These are phyloP conservation scores for Cantharis nigra DNA, from an alignment of 2,888 invertebrate genomes.

Conservation along the genomic window DNA sequence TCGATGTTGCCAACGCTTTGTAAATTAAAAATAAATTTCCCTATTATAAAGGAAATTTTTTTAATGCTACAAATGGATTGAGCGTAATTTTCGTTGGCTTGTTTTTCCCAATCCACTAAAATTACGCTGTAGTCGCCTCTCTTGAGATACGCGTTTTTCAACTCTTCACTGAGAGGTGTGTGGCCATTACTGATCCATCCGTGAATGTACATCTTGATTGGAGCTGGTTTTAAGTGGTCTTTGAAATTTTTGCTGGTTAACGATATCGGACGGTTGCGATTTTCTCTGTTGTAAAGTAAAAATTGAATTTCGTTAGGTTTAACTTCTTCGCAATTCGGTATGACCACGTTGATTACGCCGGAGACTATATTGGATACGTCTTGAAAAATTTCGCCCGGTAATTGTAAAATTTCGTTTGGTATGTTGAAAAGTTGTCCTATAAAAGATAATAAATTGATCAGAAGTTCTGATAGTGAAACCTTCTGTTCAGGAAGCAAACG, in stretches of 20 bases:
- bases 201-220: conserved; percentile 20
- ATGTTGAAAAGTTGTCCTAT: conserved; percentile 12
- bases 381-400: conserved; percentile 5
- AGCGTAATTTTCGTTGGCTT: conserved; percentile 17
- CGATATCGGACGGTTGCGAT: neutral
- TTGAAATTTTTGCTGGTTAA: conserved; percentile 10
- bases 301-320: conserved; percentile 8
- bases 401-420: conserved; percentile 8
- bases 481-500: neutral
- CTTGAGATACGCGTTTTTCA: conserved; percentile 20
- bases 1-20: conserved; percentile 5
- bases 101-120: conserved; percentile 19
- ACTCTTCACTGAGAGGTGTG: neutral
- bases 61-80: conserved; percentile 13
- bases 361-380: conserved; percentile 6
- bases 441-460: neutral
- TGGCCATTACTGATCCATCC: conserved; percentile 18
- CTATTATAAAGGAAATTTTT: conserved; percentile 8
- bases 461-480: neutral
- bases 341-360: conserved; percentile 12
- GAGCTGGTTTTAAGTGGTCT: neutral
- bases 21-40: conserved; percentile 15
- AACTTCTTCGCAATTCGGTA: conserved; percentile 14
- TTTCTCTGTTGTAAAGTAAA: conserved; percentile 9
- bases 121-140: conserved; percentile 23